phyloP scores from a whole-genome alignment of 1,140 invertebrate species.

The Drosophila elegans region DNA sequence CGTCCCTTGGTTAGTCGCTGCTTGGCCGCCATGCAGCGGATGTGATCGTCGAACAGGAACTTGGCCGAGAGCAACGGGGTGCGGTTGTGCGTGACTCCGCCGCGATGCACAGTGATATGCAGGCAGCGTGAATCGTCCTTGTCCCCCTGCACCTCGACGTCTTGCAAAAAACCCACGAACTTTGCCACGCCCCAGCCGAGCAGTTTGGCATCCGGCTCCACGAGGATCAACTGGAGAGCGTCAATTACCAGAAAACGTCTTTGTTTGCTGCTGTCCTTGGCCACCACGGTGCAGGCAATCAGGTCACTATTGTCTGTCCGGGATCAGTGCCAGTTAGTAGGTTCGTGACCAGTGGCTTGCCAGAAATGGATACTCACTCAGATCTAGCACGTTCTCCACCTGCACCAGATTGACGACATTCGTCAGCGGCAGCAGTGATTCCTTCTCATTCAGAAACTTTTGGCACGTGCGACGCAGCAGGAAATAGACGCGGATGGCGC shows the following conservation, averaged over 20 bases:
- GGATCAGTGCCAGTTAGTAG: slow-evolving; percentile 31
- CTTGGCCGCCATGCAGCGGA: slow-evolving; percentile 98
- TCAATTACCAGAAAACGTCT: slow-evolving; percentile 98
- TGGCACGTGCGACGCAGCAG: slow-evolving; percentile 94
- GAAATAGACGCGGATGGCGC: slow-evolving; percentile 98
- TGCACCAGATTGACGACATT: slow-evolving; percentile 95
- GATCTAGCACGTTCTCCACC: slow-evolving; percentile 95
- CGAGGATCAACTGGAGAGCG: slow-evolving; percentile 96
- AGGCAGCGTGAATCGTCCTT: slow-evolving; percentile 98
- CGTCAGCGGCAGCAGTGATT: slow-evolving; percentile 96
- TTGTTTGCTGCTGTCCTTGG: slow-evolving; percentile 95
- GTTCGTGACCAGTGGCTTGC: too few species aligned
- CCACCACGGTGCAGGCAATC: slow-evolving; percentile 96
- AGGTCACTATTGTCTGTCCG: slow-evolving; percentile 97
- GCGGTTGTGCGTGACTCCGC: slow-evolving; percentile 87
- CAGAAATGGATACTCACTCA: slow-evolving; percentile 89
- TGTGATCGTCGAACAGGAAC: slow-evolving; percentile 99
- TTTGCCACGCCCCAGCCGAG: slow-evolving; percentile 99
- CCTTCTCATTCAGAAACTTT: slow-evolving; percentile 91
- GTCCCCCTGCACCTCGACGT: slow-evolving; percentile 93
- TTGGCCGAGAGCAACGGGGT: slow-evolving; percentile 94
- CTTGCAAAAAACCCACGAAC: slow-evolving; percentile 94
- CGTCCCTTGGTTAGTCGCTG: slow-evolving; percentile 94
- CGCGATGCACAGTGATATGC: slow-evolving; percentile 96
- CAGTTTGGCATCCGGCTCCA: slow-evolving; percentile 96